phyloP scores from a whole-genome alignment of 2,113 vertebrate genomes.

The Centropristis striata region DNA sequence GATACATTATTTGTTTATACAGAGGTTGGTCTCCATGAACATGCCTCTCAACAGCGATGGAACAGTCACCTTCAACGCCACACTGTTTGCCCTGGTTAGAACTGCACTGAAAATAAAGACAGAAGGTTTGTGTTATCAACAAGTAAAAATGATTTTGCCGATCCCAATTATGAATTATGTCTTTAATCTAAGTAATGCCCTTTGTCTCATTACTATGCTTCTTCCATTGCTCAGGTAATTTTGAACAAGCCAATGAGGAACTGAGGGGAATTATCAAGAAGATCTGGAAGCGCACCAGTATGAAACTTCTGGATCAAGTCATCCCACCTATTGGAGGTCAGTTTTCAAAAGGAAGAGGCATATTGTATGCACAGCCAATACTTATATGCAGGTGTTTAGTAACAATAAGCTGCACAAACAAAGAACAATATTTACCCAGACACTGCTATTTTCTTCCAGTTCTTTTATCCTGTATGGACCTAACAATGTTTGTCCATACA shows the following conservation, averaged over 20 bases:
- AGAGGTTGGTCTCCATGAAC: constrained; percentile 96
- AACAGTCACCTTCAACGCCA: constrained; percentile 95
- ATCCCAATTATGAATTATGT: neutral
- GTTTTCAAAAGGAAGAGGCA: constrained; percentile 12
- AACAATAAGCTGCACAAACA: neutral
- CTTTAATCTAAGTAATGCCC: neutral
- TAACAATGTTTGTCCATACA: too few relatives aligned
- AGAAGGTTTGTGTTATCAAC: constrained; percentile 85
- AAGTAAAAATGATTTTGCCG: too few relatives aligned
- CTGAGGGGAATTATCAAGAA: constrained; percentile 95
- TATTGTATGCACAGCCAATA: neutral
- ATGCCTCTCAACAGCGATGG: constrained; percentile 97
- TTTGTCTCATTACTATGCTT: neutral
- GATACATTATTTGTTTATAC: constrained; percentile 55
- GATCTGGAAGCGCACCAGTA: constrained; percentile 97
- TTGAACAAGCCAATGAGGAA: constrained; percentile 95
- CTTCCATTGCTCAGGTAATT: constrained; percentile 87
- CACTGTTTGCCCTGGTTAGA: constrained; percentile 93
- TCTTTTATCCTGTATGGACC: too few relatives aligned
- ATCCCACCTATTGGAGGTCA: constrained; percentile 95
- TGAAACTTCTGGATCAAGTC: constrained; percentile 97
- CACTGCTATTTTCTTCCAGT: neutral
- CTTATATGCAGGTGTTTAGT: neutral
- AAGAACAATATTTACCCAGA: neutral
- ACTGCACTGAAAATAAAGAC: constrained; percentile 97